Evolutionary conservation across 2,888 invertebrate genomes (phyloP).

Genomic region (Clusia tigrina): DNA sequence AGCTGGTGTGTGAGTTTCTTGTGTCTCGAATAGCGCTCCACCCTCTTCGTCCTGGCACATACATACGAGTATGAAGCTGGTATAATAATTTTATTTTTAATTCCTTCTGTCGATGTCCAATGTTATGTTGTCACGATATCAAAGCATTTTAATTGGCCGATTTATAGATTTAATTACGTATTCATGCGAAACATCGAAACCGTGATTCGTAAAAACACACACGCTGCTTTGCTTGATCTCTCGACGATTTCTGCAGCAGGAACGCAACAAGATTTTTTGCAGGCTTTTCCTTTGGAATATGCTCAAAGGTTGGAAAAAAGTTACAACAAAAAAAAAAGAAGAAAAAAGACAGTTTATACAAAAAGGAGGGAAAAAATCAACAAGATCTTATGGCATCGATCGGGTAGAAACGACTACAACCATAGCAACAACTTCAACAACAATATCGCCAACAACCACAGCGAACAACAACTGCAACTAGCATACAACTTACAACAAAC

Average conservation of each 20-base stretch:
- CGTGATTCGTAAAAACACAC: conserved; percentile 66
- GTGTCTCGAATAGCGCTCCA: background rate
- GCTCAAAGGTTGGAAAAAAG: background rate
- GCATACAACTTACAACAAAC: background rate
- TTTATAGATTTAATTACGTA: conserved; percentile 66
- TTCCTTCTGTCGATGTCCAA: conserved; percentile 56
- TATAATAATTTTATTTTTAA: conserved; percentile 42
- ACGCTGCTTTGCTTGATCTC: conserved; percentile 47
- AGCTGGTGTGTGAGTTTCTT: too few relatives aligned
- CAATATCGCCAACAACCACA: too few relatives aligned
- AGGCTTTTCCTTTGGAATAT: conserved; percentile 1
- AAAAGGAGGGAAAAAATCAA: conserved; percentile 20
- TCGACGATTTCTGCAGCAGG: conserved; percentile 33
- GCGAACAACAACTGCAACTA: conserved; percentile 1
- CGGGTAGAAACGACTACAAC: conserved; percentile 16
- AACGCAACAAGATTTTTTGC: conserved; percentile 52
- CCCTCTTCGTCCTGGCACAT: background rate
- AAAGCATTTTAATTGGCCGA: conserved; percentile 66
- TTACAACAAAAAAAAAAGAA: conserved; percentile 13
- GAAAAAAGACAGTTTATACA: conserved; percentile 23
- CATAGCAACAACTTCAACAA: conserved; percentile 16
- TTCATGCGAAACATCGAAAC: conserved; percentile 66
- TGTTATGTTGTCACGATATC: conserved; percentile 65
- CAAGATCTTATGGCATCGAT: conserved; percentile 41
- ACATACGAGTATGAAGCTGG: conserved; percentile 13